phyloP scores from a whole-genome alignment of 2,797 vertebrate species.

The Cheirogaleus major region DNA sequence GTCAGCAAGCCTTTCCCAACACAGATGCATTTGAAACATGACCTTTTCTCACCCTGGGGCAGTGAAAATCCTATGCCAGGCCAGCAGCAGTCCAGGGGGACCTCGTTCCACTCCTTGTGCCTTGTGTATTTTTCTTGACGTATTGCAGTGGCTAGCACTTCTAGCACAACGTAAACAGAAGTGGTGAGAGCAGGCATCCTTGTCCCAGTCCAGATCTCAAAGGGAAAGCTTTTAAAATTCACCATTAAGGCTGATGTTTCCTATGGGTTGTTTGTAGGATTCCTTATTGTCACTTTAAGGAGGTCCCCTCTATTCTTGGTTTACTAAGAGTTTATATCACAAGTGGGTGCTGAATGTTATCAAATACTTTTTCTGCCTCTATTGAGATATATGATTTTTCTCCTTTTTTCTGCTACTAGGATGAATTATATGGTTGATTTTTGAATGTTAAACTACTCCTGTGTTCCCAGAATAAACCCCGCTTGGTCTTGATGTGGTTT shows the following conservation, averaged over 20 bases:
- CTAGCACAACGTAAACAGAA: neutral
- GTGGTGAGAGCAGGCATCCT: neutral
- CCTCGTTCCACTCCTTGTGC: neutral
- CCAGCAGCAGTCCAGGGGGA: neutral
- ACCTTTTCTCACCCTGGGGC: neutral
- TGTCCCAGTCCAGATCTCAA: neutral
- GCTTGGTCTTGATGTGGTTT: neutral
- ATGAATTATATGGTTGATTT: neutral
- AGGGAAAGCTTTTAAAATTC: neutral
- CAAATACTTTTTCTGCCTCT: constrained; percentile 18
- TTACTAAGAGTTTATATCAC: neutral
- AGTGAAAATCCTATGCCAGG: neutral
- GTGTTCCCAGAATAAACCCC: neutral
- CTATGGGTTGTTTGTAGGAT: neutral
- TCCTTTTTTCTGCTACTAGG: neutral
- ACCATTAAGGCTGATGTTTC: neutral
- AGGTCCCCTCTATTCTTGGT: neutral
- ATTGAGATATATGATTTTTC: neutral
- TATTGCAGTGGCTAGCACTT: neutral
- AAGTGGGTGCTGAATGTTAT: neutral
- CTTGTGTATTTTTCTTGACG: neutral
- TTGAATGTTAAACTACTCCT: neutral
- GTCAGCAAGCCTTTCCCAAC: neutral
- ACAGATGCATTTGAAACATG: neutral
- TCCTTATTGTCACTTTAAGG: neutral